Conservation (phyloP, 2,888 invertebrate species). For the Quadriops clusia region DNA sequence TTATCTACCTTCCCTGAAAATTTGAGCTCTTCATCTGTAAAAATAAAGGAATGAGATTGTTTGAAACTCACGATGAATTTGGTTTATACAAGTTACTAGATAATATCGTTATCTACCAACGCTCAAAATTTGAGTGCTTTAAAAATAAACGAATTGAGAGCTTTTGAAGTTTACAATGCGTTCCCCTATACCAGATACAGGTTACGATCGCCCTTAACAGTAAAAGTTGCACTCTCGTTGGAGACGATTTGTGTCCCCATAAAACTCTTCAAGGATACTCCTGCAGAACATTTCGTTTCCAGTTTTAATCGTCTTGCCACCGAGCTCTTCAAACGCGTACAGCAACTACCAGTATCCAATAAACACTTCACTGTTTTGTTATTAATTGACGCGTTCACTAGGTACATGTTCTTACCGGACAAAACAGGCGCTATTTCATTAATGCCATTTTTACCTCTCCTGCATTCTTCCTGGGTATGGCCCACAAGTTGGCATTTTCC, state of each 20-base stretch:
- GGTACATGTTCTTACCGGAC: slow-evolving; percentile 6
- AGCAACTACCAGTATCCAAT: slow-evolving; percentile 7
- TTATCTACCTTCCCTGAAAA: too few relatives aligned
- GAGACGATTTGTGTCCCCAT: too few relatives aligned
- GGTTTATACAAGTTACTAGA: too few relatives aligned
- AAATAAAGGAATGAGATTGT: too few relatives aligned
- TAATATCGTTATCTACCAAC: too few relatives aligned
- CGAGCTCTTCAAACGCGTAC: slow-evolving; percentile 5
- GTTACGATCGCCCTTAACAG: slow-evolving; percentile 2
- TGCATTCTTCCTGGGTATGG: slow-evolving; percentile 2
- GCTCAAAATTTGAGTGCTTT: too few relatives aligned
- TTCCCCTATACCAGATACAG: too few relatives aligned
- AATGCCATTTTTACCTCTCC: not conserved
- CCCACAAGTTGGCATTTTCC: slow-evolving; percentile 2
- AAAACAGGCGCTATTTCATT: not conserved
- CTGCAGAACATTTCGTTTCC: slow-evolving; percentile 3
- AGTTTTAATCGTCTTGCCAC: slow-evolving; percentile 1
- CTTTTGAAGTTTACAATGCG: too few relatives aligned
- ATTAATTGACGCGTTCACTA: slow-evolving; percentile 5
- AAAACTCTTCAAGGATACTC: not conserved
- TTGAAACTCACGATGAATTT: too few relatives aligned
- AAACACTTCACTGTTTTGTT: slow-evolving; percentile 5
- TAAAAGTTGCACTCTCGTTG: too few relatives aligned
- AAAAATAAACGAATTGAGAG: too few relatives aligned
- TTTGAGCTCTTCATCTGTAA: too few relatives aligned